Base-by-base conservation (phyloP, 2,113 vertebrate species). In the Eulemur rufifrons region DNA sequence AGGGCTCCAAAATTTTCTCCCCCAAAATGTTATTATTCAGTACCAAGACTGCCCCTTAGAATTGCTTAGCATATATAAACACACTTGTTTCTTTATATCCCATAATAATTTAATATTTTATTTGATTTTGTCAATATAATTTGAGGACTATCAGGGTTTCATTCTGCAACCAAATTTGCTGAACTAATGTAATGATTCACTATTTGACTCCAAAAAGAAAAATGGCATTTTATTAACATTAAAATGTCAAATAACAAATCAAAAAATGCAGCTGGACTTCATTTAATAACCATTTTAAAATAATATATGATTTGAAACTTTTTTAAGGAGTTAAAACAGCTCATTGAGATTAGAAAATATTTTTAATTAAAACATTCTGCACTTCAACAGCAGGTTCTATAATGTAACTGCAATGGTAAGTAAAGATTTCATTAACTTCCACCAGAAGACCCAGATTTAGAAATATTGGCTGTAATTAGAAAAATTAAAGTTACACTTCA, bases 401-500 rank as follows among this genome's bases (percentile, higher is more conserved):
- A 93, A 95, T 14, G 15, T 78, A 90, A 96, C 39, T 94, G 13
- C 77, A 95, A 37, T 94, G 76, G 5, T 95, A 96, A 97, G 56
- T 83, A 97, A 88, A 89, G 42, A 52, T 82, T 96, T 96, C 74
- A 97, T 95, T 96, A 95, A 94, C 86, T 97, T 95, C 66, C 12
- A 0, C 84, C 76, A 83, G 42, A 92, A 97, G 91, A 81, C 29
- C n/a, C 66, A 71, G 83, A 96, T 81, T 91, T 47, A 94, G 11
- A 52, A 96, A 97, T 94, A 97, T n/a, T 0, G 2, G 37, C 71
- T 95, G 15, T 96, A 96, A 97, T 97, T 64, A 97, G 81, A 97
- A 97, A 90, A 74, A 96, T 86, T 91, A 92, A 95, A 96, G 37
- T 69, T 92, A 86, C 47, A 92, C 87, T 96, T 96, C 56, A 98